Conservation (phyloP, 2,797 vertebrate species). For the Macroramphosus scolopax region DNA sequence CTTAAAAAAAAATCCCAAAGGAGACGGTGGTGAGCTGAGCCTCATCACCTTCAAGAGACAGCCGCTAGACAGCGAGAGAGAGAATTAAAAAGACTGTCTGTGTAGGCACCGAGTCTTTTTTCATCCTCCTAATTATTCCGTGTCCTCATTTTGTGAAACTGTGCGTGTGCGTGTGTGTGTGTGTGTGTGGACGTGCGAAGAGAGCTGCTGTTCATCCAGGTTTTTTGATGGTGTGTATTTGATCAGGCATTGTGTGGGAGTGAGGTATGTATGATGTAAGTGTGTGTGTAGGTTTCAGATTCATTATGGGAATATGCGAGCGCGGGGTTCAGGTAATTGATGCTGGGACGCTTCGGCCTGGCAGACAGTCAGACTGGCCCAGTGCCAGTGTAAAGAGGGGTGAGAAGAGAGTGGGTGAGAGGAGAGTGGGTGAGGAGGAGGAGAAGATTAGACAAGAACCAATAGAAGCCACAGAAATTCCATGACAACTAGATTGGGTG, state of each 20-base stretch:
- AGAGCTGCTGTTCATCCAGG: background rate
- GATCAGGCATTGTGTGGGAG: conserved; percentile 16
- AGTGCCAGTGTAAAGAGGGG: conserved; percentile 45
- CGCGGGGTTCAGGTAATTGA: conserved; percentile 64
- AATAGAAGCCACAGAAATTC: conserved; percentile 35
- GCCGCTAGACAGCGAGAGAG: conserved; percentile 56
- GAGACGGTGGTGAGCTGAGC: conserved; percentile 38
- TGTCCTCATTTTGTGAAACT: conserved; percentile 57
- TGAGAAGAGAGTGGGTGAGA: no score
- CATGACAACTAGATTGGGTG: conserved; percentile 38
- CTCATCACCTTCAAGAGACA: conserved; percentile 54
- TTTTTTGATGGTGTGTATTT: conserved; percentile 25
- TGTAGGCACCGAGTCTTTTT: conserved; percentile 36
- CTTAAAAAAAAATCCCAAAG: conserved; percentile 39
- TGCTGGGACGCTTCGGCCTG: conserved; percentile 54
- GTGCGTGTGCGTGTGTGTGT: conserved; percentile 16
- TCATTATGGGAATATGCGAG: conserved; percentile 57
- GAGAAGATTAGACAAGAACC: conserved; percentile 44
- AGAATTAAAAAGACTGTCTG: conserved; percentile 70
- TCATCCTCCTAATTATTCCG: conserved; percentile 64
- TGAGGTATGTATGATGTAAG: conserved; percentile 9
- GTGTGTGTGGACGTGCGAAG: conserved; percentile 2
- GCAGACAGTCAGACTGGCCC: conserved; percentile 57
- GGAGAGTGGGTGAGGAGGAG: conserved; percentile 16
- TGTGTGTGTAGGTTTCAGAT: conserved; percentile 33